Base-by-base conservation (phyloP, 2,888 invertebrate species). In the Cosmopolites sordidus region DNA sequence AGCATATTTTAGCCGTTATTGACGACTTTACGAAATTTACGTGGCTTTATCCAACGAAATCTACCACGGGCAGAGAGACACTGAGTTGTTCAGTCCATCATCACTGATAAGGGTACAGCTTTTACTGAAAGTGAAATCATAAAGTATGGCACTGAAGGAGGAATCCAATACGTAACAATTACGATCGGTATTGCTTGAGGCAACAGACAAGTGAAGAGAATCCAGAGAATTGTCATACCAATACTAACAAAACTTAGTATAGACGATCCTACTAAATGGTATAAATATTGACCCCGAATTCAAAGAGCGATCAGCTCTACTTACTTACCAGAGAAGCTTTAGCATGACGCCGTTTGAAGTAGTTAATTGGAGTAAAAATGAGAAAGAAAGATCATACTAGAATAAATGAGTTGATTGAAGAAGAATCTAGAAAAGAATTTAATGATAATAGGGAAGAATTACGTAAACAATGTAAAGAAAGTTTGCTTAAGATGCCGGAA, bases 11-110 rank as follows among this genome's bases (percentile, higher is more conserved):
- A 0, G 67, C 67, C 0, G 58, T 68, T 0, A 54, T 67, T 4
- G 69, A 71, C 42, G 62, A 51, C 0, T 69, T 68, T 44, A 58
- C 64, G 1, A 70, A 70, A 48, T n/a, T n/a, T n/a, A n/a, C n/a
- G n/a, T n/a, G n/a, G n/a, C n/a, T n/a, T n/a, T n/a, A n/a, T n/a
- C n/a, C 66, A 1, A 66, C 64, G 1, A 69, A 66, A 51, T 58
- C 66, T 0, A 66, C 64, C 1, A 58, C 51, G 1, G 27, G 64
- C 0, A 59, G 60, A 17, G 66, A 67, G 47, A 62, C 63, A 1
- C 54, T 68, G 11, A 41, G 50, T 9, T 0, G 4, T 73, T 70
- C 54, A 71, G 72, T 55, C 27, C 61, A 12, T 61, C 61, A n/a
- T n/a, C n/a, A n/a, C n/a, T n/a, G n/a, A n/a, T n/a, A n/a, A n/a